Evolutionary conservation across 2,797 vertebrate genomes (phyloP).

Genomic region (Phataginus tetradactyla): DNA sequence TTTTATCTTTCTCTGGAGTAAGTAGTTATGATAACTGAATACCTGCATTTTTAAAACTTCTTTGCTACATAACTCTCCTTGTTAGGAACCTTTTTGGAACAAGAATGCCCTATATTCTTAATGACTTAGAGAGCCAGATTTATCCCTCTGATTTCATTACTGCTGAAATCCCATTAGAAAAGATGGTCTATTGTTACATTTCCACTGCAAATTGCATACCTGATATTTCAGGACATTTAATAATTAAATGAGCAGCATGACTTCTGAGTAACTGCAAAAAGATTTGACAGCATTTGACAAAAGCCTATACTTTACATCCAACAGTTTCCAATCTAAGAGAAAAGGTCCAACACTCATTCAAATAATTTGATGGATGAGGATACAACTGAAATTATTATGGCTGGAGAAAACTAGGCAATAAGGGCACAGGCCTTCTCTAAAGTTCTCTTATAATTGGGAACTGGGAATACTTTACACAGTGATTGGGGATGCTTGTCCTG

Average conservation of each 20-base stretch:
- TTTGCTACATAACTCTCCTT: constrained; percentile 60
- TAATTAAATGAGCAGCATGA: constrained; percentile 77
- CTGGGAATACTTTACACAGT: constrained; percentile 43
- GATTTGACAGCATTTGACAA: constrained; percentile 69
- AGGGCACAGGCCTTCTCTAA: constrained; percentile 65
- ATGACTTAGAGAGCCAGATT: constrained; percentile 67
- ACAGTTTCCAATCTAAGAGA: constrained; percentile 60
- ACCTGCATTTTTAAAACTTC: background rate
- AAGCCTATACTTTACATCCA: constrained; percentile 57
- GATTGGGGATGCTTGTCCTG: constrained; percentile 31
- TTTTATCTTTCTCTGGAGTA: constrained; percentile 42
- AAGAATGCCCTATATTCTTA: constrained; percentile 71
- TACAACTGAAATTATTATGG: constrained; percentile 65
- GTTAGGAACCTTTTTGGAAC: constrained; percentile 64
- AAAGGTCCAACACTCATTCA: constrained; percentile 3
- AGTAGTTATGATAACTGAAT: constrained; percentile 57
- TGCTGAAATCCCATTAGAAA: constrained; percentile 73
- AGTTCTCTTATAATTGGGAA: constrained; percentile 58
- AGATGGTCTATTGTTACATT: constrained; percentile 66
- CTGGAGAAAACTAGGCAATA: constrained; percentile 69
- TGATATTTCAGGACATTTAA: constrained; percentile 77
- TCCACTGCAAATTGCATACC: constrained; percentile 62
- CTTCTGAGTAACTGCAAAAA: constrained; percentile 67
- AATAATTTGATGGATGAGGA: constrained; percentile 62
- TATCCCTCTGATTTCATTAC: constrained; percentile 50